Conservation (phyloP, 2,888 invertebrate species). For the Caenorhabditis sp. region DNA sequence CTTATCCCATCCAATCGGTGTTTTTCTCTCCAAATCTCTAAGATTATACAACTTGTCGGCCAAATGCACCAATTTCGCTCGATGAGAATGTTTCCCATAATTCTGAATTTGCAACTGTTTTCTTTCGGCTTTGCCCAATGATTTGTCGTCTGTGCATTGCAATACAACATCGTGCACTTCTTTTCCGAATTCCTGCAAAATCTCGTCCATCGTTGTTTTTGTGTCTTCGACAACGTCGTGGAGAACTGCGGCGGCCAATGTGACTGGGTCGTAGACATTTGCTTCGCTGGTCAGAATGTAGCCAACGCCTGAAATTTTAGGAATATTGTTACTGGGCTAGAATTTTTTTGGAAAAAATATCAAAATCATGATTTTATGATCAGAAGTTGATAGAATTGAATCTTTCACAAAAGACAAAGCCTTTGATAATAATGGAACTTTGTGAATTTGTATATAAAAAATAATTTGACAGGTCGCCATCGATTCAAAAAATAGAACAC, state of each 20-base stretch:
- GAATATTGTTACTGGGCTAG: too few relatives aligned
- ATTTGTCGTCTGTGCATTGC: slow-evolving; percentile 79
- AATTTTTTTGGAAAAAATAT: too few relatives aligned
- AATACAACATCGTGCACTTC: slow-evolving; percentile 54
- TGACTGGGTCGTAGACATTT: slow-evolving; percentile 61
- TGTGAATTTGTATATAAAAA: too few relatives aligned
- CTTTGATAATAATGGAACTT: too few relatives aligned
- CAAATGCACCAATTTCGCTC: slow-evolving; percentile 81
- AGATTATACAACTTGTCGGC: slow-evolving; percentile 86
- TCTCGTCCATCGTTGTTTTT: slow-evolving; percentile 76
- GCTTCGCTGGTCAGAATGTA: slow-evolving; percentile 71
- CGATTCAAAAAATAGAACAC: too few relatives aligned
- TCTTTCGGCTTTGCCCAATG: slow-evolving; percentile 77
- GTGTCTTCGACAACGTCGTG: slow-evolving; percentile 89
- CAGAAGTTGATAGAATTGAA: too few relatives aligned
- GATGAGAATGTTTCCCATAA: slow-evolving; percentile 53
- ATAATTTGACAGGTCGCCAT: too few relatives aligned
- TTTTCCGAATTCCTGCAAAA: slow-evolving; percentile 75
- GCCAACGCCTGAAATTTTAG: slow-evolving; percentile 72
- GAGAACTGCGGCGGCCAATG: slow-evolving; percentile 79
- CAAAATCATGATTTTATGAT: too few relatives aligned
- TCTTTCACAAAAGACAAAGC: too few relatives aligned
- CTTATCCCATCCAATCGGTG: slow-evolving; percentile 65
- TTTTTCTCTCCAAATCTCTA: slow-evolving; percentile 77
- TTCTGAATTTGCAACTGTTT: slow-evolving; percentile 73